Conservation (phyloP, 2,888 invertebrate species). For the Epirrhoe alternata region DNA sequence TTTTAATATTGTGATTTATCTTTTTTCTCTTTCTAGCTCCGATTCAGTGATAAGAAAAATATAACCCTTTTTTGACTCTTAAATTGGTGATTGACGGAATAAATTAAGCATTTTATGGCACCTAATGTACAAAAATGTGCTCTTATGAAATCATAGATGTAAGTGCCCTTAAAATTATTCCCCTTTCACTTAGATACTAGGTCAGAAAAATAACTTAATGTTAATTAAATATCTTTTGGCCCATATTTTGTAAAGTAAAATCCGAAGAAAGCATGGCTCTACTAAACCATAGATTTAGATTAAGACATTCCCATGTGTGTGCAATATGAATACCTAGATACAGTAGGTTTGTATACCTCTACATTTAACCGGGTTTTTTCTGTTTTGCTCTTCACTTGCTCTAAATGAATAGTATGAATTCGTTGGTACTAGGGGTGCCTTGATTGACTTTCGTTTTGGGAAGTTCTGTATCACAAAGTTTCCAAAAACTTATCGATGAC, state of each 20-base stretch:
- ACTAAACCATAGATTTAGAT: constrained; percentile 19
- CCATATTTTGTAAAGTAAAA: neutral
- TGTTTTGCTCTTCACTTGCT: constrained; percentile 15
- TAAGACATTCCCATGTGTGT: constrained; percentile 28
- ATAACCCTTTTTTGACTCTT: neutral
- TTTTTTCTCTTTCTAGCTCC: neutral
- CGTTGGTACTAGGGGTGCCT: too few species aligned
- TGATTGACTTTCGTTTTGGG: too few species aligned
- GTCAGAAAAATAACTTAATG: constrained; percentile 13
- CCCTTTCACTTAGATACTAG: constrained; percentile 9
- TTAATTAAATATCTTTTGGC: constrained; percentile 16
- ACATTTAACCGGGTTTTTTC: constrained; percentile 16
- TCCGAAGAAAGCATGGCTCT: constrained; percentile 28
- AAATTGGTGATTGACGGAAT: constrained; percentile 8
- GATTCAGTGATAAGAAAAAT: neutral
- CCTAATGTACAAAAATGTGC: constrained; percentile 28
- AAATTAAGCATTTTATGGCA: constrained; percentile 20
- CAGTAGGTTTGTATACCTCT: constrained; percentile 28
- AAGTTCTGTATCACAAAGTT: too few species aligned
- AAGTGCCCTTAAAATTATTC: constrained; percentile 17
- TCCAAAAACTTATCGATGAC: too few species aligned
- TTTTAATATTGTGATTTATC: neutral
- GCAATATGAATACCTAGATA: constrained; percentile 26
- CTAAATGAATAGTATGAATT: neutral
- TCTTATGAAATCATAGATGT: constrained; percentile 23